A percentile compares a stretch with the other conserved stretches of the same genome.
Conservation (phyloP, 2,888 invertebrate genomes). For the Teleiodes luculella region DNA sequence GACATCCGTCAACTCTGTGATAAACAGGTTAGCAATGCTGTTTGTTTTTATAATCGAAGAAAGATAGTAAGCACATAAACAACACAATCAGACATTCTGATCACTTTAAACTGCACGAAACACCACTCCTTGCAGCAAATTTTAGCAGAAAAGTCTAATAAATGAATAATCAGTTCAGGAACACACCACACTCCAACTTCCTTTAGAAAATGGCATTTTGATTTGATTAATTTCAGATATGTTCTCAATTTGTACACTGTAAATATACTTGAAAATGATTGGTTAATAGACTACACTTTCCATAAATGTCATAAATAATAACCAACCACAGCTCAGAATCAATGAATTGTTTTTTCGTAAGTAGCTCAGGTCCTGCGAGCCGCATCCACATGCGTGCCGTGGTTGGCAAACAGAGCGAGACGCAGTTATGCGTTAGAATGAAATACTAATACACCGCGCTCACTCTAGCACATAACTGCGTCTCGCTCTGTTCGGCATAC, state of each 20-base stretch:
- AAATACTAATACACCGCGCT: too few relatives aligned
- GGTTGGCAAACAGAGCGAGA: too few relatives aligned
- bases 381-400: too few relatives aligned
- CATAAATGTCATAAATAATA: too few relatives aligned
- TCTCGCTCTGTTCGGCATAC: too few relatives aligned
- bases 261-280: too few relatives aligned
- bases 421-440: too few relatives aligned
- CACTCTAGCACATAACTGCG: too few relatives aligned
- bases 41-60: constrained; percentile 38
- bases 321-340: too few relatives aligned
- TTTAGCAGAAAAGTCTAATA: neutral
- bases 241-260: neutral
- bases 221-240: constrained; percentile 31
- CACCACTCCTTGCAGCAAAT: neutral
- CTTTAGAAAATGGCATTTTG: constrained; percentile 53
- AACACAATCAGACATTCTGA: neutral
- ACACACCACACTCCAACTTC: constrained; percentile 37
- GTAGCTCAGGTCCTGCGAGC: too few relatives aligned
- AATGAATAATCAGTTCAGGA: constrained; percentile 27
- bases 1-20: constrained; percentile 73
- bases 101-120: neutral
- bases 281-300: too few relatives aligned
- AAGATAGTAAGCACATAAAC: neutral
- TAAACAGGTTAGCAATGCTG: constrained; percentile 72
- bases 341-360: too few relatives aligned